Evolutionary conservation across 1,140 invertebrate genomes (phyloP).

Genomic region (Caenorhabditis briggsae): DNA sequence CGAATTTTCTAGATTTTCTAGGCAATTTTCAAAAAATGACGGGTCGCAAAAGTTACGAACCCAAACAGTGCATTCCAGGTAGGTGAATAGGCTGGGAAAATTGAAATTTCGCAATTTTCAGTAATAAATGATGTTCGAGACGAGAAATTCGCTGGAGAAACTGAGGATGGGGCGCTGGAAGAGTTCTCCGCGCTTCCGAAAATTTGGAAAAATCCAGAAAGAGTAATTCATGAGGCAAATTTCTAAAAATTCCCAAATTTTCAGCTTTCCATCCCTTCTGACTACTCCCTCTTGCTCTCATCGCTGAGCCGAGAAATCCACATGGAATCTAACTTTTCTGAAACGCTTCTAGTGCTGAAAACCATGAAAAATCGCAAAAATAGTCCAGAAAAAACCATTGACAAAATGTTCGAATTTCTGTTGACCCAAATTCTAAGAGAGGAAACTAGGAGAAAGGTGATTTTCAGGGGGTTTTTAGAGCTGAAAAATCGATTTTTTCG

Average conservation of each 20-base stretch:
- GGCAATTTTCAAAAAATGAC: not conserved
- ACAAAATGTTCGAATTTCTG: not conserved
- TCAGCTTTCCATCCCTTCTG: not conserved
- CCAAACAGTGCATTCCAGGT: not conserved
- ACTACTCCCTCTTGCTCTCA: not conserved
- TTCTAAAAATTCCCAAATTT: not conserved
- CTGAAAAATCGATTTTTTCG: too few relatives aligned
- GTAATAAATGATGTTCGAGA: not conserved
- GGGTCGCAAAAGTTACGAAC: not conserved
- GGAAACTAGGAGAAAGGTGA: not conserved
- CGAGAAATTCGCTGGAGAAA: not conserved
- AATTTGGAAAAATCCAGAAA: conserved; percentile 30
- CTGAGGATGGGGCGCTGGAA: not conserved
- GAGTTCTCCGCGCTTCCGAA: not conserved
- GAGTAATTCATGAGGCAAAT: not conserved
- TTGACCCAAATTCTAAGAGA: not conserved
- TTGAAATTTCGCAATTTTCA: not conserved
- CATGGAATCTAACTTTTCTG: not conserved
- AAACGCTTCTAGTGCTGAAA: not conserved
- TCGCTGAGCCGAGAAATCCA: not conserved
- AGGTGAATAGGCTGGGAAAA: not conserved
- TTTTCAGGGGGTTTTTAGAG: too few relatives aligned
- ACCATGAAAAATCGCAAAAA: not conserved
- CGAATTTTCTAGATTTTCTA: not conserved
- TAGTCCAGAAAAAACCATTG: not conserved